Evolutionary conservation across 2,113 vertebrate genomes (phyloP).

Genomic region (Bagarius yarrelli): DNA sequence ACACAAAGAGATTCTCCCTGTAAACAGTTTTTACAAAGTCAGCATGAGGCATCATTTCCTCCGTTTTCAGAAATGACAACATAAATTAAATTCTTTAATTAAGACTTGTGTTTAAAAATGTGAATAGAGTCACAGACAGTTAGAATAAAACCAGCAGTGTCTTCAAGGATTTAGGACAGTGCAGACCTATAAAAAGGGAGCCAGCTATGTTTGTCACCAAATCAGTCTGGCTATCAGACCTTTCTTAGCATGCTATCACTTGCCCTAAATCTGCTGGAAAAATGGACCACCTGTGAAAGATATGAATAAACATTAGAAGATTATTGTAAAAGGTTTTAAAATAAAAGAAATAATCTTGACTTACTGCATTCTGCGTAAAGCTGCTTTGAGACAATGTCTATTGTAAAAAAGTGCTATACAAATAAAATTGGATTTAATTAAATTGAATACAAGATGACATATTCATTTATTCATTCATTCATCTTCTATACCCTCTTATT

Average conservation of each 20-base stretch:
- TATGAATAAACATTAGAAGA: background rate
- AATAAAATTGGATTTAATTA: too few species aligned
- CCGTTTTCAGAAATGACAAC: background rate
- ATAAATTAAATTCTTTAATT: conserved; percentile 2
- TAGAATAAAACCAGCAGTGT: conserved; percentile 16
- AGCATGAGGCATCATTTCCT: background rate
- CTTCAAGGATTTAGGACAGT: background rate
- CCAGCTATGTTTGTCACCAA: background rate
- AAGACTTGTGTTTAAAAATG: background rate
- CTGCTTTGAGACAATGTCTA: too few species aligned
- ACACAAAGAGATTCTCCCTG: conserved; percentile 20
- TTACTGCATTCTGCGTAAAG: too few species aligned
- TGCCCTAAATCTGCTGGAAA: conserved; percentile 7
- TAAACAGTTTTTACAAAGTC: background rate
- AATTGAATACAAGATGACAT: too few species aligned
- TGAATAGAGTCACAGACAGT: background rate
- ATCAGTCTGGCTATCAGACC: conserved; percentile 14
- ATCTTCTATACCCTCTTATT: too few species aligned
- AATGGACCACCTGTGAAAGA: background rate
- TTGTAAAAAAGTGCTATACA: too few species aligned
- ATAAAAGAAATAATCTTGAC: background rate
- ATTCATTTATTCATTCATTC: too few species aligned
- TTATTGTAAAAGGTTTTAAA: background rate
- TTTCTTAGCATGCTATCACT: background rate
- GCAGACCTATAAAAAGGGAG: conserved; percentile 9